Base-by-base conservation (phyloP, 2,113 vertebrate species). In the Pelecanus crispus region DNA sequence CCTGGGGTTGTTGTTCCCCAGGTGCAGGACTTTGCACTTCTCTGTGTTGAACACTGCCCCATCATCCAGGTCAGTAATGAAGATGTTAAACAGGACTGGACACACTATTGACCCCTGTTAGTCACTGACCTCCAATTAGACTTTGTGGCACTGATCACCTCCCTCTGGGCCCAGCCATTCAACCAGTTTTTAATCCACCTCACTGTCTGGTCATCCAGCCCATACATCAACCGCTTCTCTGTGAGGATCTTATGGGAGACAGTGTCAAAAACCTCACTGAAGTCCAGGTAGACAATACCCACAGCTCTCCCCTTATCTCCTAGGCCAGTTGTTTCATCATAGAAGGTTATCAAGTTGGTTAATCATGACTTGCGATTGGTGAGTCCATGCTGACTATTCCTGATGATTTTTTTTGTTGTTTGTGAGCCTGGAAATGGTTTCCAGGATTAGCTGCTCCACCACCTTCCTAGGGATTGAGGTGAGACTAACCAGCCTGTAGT, bases 261-360 rank as follows among this genome's bases (percentile, higher is more conserved):
- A 19, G 7, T 25, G n/a, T 55, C 29, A 66, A 36, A 70, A 52
- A 24, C 15, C 17, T 79, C 56, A 9, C 40, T 82, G 65, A 89
- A 56, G 38, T 75, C 47, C 14, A 34, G 38, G 20, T 24, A 34
- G 31, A 45, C 19, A 18, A n/a, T 0, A 0, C 38, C 5, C 16
- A 16, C 2, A 1, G 17, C 18, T 53, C 21, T 86, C 4, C 25
- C 17, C 8, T 81, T 12, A 17, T 86, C 32, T 79, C 3, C 40
- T 32, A 44, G 49, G 25, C 53, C 47, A 70, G 10, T 52, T 73
- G 6, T 78, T 92, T 62, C 6, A 52, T 78, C 29, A n/a, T 50
- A 28, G 1, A 74, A 40, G 7, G 2, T 55, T 94, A 65, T 63
- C 28, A 28, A 6, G 19, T 55, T 59, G 29, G 11, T 81, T 32